phyloP scores from a whole-genome alignment of 2,113 vertebrate genomes.

The Tenrec ecaudatus region DNA sequence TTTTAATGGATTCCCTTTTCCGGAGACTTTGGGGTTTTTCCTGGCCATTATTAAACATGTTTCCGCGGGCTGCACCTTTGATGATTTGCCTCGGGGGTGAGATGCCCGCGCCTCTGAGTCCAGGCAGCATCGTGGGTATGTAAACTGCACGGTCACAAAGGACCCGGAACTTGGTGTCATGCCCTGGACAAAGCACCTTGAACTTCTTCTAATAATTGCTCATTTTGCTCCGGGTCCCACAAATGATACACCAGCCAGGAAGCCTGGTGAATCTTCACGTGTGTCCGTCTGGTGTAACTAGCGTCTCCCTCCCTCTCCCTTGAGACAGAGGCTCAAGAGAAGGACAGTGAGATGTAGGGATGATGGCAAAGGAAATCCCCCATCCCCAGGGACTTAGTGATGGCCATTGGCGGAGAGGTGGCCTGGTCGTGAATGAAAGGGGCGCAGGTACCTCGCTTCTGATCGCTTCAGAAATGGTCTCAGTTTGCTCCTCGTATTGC shows the following conservation, averaged over 20 bases:
- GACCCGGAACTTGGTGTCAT: neutral
- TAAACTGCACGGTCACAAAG: fast-evolving
- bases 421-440: neutral
- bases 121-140: too few relatives aligned
- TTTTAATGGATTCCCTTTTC: neutral
- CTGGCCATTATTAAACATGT: neutral
- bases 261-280: neutral
- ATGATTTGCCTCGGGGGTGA: too few relatives aligned
- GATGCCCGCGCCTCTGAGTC: too few relatives aligned
- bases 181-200: fast-evolving
- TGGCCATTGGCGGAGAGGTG: fast-evolving
- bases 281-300: too few relatives aligned
- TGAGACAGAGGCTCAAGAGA: neutral
- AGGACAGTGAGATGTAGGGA: too few relatives aligned
- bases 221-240: neutral
- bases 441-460: too few relatives aligned
- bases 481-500: neutral
- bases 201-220: neutral
- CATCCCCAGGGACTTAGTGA: neutral
- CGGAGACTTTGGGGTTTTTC: neutral
- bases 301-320: neutral
- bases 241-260: neutral
- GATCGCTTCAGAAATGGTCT: neutral
- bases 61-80: neutral
- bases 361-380: too few relatives aligned